Percentiles rank a stretch among this genome's conserved stretches.
Evolutionary conservation across 2,797 vertebrate species (phyloP).

Genomic region (Perodicticus potto): DNA sequence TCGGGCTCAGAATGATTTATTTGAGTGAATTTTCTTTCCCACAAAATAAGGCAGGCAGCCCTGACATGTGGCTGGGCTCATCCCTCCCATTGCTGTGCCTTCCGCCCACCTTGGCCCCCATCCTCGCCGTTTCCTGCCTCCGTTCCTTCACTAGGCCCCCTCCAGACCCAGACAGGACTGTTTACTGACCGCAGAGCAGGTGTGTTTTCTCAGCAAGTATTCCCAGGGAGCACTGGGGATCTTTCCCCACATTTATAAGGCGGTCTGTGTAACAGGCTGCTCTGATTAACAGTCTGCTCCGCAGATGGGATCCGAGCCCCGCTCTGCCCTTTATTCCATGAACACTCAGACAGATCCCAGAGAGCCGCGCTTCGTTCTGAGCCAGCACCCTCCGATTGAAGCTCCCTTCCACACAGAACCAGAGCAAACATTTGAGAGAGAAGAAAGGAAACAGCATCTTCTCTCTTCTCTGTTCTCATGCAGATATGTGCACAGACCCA

Average conservation of each 20-base stretch:
- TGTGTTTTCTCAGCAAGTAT: neutral
- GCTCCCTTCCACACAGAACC: conserved; percentile 43
- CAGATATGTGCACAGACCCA: too few species aligned
- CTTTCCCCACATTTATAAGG: neutral
- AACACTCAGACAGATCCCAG: neutral
- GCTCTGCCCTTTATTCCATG: neutral
- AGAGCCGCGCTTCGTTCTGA: neutral
- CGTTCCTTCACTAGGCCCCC: neutral
- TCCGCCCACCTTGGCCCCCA: neutral
- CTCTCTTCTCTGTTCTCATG: neutral
- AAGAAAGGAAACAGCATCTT: neutral
- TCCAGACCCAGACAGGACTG: neutral
- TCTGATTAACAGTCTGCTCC: neutral
- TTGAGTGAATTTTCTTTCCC: conserved; percentile 30
- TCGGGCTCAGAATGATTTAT: conserved; percentile 14
- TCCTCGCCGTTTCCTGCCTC: neutral
- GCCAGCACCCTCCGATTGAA: neutral
- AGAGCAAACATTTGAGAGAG: neutral
- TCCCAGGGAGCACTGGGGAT: neutral
- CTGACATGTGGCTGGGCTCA: neutral
- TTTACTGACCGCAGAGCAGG: neutral
- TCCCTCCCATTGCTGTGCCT: neutral
- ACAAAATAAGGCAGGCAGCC: neutral
- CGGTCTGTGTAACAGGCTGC: neutral
- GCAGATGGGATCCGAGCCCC: neutral